Evolutionary conservation across 2,113 vertebrate genomes (phyloP), one percentile per base, ranked within the genome.

Genomic region (Vombatus ursinus): DNA sequence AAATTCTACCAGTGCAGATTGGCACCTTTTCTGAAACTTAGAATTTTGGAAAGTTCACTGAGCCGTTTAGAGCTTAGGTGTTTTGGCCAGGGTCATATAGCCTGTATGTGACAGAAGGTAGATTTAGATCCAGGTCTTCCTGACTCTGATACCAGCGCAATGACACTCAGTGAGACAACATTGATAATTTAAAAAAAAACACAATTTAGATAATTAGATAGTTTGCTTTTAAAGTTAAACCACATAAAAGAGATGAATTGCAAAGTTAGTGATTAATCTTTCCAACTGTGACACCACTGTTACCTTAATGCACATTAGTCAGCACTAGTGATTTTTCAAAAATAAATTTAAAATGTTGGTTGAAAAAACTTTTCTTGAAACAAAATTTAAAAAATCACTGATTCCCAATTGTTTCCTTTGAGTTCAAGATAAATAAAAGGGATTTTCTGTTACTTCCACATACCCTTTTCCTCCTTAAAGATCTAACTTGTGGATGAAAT

Each of bases 321-420:
- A 89, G 4, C 37, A 9, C 92, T 48, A 47, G 68, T 48, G 48
- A 44, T 95, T 95, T 92, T 77, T 52, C 54, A 95, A 96, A 28
- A 61, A 24, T 25, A 47, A 61, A 93, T 93, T 23, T 91, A 61
- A 95, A 61, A 9, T 12, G 19, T 25, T 50, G 54, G 9, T 50
- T 12, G 3, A 68, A 0, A 25, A 50, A 48, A 68, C 24, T n/a
- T 77, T 68, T 77, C 49, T 9, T 68, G 49, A 50, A 48, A 50
- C 2, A n/a, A 50, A 68, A 92, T 9, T 12, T 54, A 7, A 49
- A 19, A 53, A 89, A 52, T 28, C 68, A 14, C 92, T 51, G 24
- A 52, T 91, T 95, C 95, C 68, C 93, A n/a, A 37, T 96, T 61
- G 61, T 95, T 93, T n/a, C 48, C 92, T 0, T 90, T 95, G 96